Evolutionary conservation across 2,888 invertebrate species (phyloP), one percentile per base, ranked within the genome.

Genomic region (Syrphus vitripennis): DNA sequence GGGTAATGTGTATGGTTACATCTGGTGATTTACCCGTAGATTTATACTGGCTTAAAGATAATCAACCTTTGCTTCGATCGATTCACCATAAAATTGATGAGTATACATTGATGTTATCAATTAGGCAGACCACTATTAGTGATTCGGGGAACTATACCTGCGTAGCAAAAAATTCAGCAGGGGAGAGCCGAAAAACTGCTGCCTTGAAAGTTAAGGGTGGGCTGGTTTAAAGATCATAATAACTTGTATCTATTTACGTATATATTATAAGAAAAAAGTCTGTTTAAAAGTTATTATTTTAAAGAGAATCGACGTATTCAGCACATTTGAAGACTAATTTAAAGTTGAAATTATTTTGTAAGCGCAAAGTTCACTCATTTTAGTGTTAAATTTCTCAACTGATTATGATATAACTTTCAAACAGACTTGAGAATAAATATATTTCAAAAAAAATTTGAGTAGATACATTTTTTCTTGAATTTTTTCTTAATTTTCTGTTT

Each of bases 21-120:
- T 95, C 95, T 89, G 97, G 97, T 86, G 97, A 97, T 93, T 94
- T 96, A 89, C 97, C 97, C 65, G 94, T 97, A 88, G 94, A 94
- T 88, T 95, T 97, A 81, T 94, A 94, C 87, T 97, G 94, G 94
- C 90, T 93, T 45, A 94, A 94, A 90, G 93, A 94, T 89, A 93
- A 92, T 72, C 89, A 91, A 80, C 90, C 91, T 3, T 84, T 92
- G 81, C 83, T 90, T 37, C 90, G 91, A 78, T 91, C 92, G 70
- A 91, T 92, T 55, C 90, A 91, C 87, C 92, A 93, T 88, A 92
- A 92, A 89, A 92, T 93, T 74, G 93, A 94, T 89, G 93, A 93
- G 87, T 92, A 92, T 70, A 93, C 93, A 12, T 90, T 93, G 74
- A 93, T 93, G 84, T 89, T 94, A 55, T 93, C 93, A 1, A 90